A percentile compares a stretch with the other conserved stretches of the same genome.
Conservation (phyloP, 2,797 vertebrate genomes). For the Gouania willdenowi region DNA sequence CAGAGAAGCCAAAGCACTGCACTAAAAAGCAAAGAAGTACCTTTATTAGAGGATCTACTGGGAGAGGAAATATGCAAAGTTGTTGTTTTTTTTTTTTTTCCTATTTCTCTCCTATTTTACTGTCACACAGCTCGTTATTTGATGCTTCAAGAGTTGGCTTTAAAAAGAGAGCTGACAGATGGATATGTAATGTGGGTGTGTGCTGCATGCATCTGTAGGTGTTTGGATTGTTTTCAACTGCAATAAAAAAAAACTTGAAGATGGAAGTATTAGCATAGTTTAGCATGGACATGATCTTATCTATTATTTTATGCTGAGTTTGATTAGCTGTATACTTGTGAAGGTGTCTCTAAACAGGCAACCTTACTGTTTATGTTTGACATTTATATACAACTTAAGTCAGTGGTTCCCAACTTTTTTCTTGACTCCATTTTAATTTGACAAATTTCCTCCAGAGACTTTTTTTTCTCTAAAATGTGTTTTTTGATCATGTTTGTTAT, state of each 20-base stretch:
- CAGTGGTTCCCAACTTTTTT: too few species aligned
- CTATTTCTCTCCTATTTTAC: too few species aligned
- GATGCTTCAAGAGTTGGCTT: constrained; percentile 32
- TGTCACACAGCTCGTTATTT: constrained; percentile 28
- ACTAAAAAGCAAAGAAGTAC: constrained; percentile 74
- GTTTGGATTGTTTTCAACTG: constrained; percentile 6
- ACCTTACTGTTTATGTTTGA: too few species aligned
- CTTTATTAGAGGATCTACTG: constrained; percentile 62
- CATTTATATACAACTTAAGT: too few species aligned
- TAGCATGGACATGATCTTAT: not conserved
- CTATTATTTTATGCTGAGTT: not conserved
- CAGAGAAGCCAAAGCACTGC: constrained; percentile 57
- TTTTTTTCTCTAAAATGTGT: too few species aligned
- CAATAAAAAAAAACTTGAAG: not conserved
- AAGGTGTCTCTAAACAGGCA: not conserved
- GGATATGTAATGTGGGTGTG: constrained; percentile 23
- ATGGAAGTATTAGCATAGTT: not conserved
- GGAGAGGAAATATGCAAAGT: constrained; percentile 30
- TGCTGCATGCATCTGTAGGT: constrained; percentile 17
- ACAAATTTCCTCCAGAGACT: too few species aligned
- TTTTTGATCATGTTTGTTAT: too few species aligned
- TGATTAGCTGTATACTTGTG: constrained; percentile 1
- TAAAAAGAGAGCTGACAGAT: constrained; percentile 28
- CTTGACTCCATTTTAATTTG: too few species aligned
- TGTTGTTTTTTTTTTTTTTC: too few species aligned